phyloP scores from a whole-genome alignment of 2,888 invertebrate genomes.

The Tetramorium bicarinatum region DNA sequence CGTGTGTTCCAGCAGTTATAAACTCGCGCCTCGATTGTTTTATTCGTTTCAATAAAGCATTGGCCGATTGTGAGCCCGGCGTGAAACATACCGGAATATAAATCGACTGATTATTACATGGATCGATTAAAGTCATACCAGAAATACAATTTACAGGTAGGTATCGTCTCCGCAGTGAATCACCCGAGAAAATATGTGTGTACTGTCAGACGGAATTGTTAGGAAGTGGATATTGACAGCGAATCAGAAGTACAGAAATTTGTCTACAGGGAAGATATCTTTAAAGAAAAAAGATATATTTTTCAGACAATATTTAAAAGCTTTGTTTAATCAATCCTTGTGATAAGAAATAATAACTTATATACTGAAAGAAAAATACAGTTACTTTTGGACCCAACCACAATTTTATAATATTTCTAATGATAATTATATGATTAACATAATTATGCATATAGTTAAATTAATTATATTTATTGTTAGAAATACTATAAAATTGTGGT shows the following conservation, averaged over 20 bases:
- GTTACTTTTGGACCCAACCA: not conserved
- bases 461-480: too few relatives aligned
- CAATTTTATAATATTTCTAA: too few relatives aligned
- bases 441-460: too few relatives aligned
- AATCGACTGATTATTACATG: constrained; percentile 48
- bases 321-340: not conserved
- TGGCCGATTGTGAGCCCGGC: constrained; percentile 30
- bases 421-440: too few relatives aligned
- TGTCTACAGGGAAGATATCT: not conserved
- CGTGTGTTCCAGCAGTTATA: constrained; percentile 1
- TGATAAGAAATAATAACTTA: not conserved
- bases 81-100: constrained; percentile 41
- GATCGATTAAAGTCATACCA: constrained; percentile 47
- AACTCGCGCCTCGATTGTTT: constrained; percentile 20
- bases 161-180: constrained; percentile 42
- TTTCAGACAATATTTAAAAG: not conserved
- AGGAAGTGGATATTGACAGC: not conserved
- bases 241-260: not conserved
- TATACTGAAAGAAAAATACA: not conserved
- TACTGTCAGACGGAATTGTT: constrained; percentile 6
- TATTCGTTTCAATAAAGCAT: constrained; percentile 21
- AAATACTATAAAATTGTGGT: too few relatives aligned
- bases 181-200: constrained; percentile 36
- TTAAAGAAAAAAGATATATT: not conserved
- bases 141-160: constrained; percentile 39